These are phyloP conservation scores for Gasterosteus nipponicus DNA, from an alignment of 2,113 vertebrate genomes.

Conservation along the genomic window DNA sequence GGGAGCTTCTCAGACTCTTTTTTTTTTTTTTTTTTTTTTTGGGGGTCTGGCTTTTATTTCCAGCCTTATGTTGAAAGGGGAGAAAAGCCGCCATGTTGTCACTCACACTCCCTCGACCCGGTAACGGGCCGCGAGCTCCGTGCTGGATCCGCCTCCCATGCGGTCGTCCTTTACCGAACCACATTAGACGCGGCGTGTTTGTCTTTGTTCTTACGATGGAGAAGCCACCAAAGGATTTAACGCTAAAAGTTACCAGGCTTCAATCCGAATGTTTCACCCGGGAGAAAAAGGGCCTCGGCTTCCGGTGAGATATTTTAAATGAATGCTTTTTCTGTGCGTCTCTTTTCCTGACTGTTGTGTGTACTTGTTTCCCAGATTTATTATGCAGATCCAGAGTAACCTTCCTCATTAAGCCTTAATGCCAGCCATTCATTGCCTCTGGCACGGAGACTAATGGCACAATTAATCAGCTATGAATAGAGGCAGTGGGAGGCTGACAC, in stretches of 20 bases:
- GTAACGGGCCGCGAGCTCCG: conserved; percentile 66
- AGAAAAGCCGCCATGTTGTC: neutral
- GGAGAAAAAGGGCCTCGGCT: conserved; percentile 4
- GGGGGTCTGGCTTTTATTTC: conserved; percentile 41
- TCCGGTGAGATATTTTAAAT: conserved; percentile 31
- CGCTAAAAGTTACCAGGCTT: conserved; percentile 39
- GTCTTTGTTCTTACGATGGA: conserved; percentile 54
- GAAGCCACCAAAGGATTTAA: conserved; percentile 34
- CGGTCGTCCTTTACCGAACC: conserved; percentile 40
- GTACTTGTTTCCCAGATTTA: conserved; percentile 62
- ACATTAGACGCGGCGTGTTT: conserved; percentile 57
- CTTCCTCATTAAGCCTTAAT: conserved; percentile 79
- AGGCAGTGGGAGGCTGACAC: conserved; percentile 59
- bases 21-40: conserved; percentile 59
- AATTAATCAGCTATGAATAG: conserved; percentile 79
- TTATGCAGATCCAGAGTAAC: conserved; percentile 76
- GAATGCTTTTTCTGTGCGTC: conserved; percentile 29
- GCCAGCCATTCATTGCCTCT: conserved; percentile 78
- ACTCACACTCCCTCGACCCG: conserved; percentile 16
- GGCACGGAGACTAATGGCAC: conserved; percentile 75
- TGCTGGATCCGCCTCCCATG: conserved; percentile 43
- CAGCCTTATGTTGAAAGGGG: conserved; percentile 38
- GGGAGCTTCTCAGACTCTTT: conserved; percentile 33
- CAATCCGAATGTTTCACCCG: conserved; percentile 28
- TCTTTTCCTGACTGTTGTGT: conserved; percentile 59